These are phyloP conservation scores for Poeciliopsis presidionis DNA, from an alignment of 2,797 vertebrate genomes.

Conservation along the genomic window DNA sequence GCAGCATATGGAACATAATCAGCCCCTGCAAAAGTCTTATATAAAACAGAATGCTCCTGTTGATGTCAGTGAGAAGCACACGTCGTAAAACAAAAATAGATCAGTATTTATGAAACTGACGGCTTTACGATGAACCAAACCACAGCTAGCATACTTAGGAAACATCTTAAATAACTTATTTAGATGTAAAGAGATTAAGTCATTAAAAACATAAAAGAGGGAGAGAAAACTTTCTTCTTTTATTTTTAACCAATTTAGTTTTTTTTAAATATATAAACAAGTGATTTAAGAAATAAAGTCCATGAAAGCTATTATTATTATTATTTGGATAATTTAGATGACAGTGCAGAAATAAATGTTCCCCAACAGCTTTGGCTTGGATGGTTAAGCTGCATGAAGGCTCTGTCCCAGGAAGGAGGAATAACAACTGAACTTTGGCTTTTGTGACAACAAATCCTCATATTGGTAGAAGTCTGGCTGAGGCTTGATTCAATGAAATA, in stretches of 20 bases:
- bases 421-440: not conserved
- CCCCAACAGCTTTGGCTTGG: not conserved
- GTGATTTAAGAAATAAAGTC: not conserved
- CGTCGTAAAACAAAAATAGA: not conserved
- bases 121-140: slow-evolving; percentile 7
- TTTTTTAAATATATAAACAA: not conserved
- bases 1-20: not conserved
- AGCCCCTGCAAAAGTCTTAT: not conserved
- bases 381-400: not conserved
- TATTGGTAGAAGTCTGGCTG: not conserved
- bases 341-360: not conserved
- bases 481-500: not conserved
- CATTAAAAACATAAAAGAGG: not conserved
- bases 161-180: not conserved
- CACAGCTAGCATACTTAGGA: not conserved
- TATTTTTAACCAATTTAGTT: not conserved
- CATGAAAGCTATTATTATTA: not conserved
- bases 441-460: not conserved
- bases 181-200: not conserved
- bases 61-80: not conserved
- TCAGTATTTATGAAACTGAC: not conserved
- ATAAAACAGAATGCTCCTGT: not conserved
- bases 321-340: no score
- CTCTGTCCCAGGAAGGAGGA: not conserved
- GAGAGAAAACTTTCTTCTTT: not conserved